Percentiles rank a stretch among this genome's conserved stretches.
phyloP scores from a whole-genome alignment of 2,888 invertebrate genomes.

The Caenorhabditis becei region DNA sequence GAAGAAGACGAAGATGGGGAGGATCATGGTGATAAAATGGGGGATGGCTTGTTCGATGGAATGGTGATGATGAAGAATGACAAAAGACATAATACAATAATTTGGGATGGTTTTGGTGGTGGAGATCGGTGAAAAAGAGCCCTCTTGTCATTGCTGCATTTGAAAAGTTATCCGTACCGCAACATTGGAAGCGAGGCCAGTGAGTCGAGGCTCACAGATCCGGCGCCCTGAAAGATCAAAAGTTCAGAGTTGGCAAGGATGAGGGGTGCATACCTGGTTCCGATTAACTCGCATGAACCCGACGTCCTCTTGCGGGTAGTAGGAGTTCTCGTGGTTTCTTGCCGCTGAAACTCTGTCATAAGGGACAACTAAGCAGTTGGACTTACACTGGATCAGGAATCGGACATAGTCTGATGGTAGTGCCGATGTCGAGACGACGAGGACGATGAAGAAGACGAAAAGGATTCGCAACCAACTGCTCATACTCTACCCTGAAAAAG shows the following conservation, averaged over 20 bases:
- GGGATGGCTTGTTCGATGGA: conserved; percentile 48
- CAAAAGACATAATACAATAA: conserved; percentile 51
- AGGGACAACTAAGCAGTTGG: not conserved
- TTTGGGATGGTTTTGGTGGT: not conserved
- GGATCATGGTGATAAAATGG: conserved; percentile 7
- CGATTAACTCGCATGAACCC: conserved; percentile 63
- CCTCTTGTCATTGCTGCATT: conserved; percentile 21
- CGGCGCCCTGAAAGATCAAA: conserved; percentile 53
- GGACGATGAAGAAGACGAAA: conserved; percentile 58
- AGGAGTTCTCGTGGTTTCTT: conserved; percentile 48
- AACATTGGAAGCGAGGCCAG: conserved; percentile 66
- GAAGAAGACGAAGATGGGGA: not conserved
- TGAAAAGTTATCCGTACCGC: conserved; percentile 63
- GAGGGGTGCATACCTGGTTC: conserved; percentile 45
- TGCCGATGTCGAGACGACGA: conserved; percentile 58
- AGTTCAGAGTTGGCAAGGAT: not conserved
- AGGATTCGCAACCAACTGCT: conserved; percentile 62
- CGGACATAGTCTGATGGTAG: conserved; percentile 71
- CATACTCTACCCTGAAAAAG: conserved; percentile 61
- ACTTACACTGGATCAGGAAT: conserved; percentile 66
- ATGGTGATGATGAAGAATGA: conserved; percentile 14
- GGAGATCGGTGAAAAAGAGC: conserved; percentile 7
- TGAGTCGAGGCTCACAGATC: conserved; percentile 63
- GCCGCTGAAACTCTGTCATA: conserved; percentile 46
- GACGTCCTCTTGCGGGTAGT: conserved; percentile 41